Evolutionary conservation across 2,888 invertebrate genomes (phyloP).

Genomic region (Camponotus fellah): DNA sequence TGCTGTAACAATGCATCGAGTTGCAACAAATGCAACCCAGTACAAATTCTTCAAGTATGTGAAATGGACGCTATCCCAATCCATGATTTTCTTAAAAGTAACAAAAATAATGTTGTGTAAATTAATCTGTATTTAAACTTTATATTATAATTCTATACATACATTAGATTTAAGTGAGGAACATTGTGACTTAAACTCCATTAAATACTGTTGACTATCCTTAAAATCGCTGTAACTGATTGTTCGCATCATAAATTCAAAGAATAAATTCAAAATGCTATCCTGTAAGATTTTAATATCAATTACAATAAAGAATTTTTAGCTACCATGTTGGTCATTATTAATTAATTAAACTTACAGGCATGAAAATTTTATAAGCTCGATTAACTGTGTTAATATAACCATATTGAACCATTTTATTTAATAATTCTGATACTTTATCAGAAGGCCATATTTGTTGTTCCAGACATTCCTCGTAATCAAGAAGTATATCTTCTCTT

Average conservation of each 20-base stretch:
- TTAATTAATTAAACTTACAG: conserved; percentile 85
- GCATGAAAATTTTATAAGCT: conserved; percentile 91
- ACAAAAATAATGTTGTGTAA: not conserved
- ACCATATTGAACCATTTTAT: conserved; percentile 87
- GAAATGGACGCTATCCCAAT: conserved; percentile 84
- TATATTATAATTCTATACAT: conserved; percentile 41
- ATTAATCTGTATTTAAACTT: not conserved
- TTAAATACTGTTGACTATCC: conserved; percentile 79
- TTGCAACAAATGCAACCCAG: conserved; percentile 88
- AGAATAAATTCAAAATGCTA: conserved; percentile 88
- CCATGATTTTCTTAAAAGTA: conserved; percentile 77
- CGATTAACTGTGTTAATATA: conserved; percentile 89
- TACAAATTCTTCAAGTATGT: conserved; percentile 87
- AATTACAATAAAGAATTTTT: conserved; percentile 6
- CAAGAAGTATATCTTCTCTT: conserved; percentile 68
- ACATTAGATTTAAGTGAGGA: conserved; percentile 80
- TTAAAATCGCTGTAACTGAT: conserved; percentile 83
- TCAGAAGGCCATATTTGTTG: conserved; percentile 81
- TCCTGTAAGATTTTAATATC: conserved; percentile 87
- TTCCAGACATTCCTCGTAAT: conserved; percentile 78
- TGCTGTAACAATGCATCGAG: conserved; percentile 88
- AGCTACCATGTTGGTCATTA: no score
- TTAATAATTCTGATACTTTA: conserved; percentile 87
- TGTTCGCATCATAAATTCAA: conserved; percentile 88
- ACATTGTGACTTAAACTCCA: conserved; percentile 83